Evolutionary conservation across 53 echinoderm and acorn worm species (phyloP), one percentile per base, ranked within the genome.

Genomic region (Temnopleurus reevesii): DNA sequence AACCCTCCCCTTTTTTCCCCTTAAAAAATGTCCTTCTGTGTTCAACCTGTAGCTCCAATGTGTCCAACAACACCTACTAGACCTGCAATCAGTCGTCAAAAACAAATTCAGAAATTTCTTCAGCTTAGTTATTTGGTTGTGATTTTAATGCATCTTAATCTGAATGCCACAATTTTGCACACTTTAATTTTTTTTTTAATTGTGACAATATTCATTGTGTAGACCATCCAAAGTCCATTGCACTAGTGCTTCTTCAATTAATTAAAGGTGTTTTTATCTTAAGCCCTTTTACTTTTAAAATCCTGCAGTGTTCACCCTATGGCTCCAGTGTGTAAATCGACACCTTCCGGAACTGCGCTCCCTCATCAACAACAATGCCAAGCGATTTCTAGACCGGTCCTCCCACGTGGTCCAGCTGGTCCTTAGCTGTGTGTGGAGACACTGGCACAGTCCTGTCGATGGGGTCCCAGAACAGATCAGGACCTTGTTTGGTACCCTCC

Each of bases 401-500:
- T 89, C 93, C 3, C 34, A 66, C 1, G 77, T 90, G 4, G 91
- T 91, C 10, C 64, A 55, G 13, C 59, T 51, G 12, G 86, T 92
- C 17, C 77, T 95, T 43, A 76, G 63, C 36, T 89, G 94, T 19
- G 81, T 94, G 12, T 95, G 95, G 95, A 92, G 80, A 76, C 91
- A 94, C 30, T 95, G 95, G 95, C 93, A 95, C 82, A 95, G 92
- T 76, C 95, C 95, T 19, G 83, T 95, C 18, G 92, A 93, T 45
- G 95, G 95, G 28, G 95, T 95, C 45, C 57, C 90, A 5, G 94
- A 92, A 43, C 90, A 91, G 77, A 89, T 94, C 51, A 91, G 91
- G 34, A 77, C 91, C 9, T 53, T 90, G 38, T 89, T 95, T 55
- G 33, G 87, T 3, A 53, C 60, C 13, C 77, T 95, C 19, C 91